Percentiles rank a stretch among this genome's conserved stretches.
Conservation (phyloP, 2,113 vertebrate genomes). For the Eidolon helvum region DNA sequence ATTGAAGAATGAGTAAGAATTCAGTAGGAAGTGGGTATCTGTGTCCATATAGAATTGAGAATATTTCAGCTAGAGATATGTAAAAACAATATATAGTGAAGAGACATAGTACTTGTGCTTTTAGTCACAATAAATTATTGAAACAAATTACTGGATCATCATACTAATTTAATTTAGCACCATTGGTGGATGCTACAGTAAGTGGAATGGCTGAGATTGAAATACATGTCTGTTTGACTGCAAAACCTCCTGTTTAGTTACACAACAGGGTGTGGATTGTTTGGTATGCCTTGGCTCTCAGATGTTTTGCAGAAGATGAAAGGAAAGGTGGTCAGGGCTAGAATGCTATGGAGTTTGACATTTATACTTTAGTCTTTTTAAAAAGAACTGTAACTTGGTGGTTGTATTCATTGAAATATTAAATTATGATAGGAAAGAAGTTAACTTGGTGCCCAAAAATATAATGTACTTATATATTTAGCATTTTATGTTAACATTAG, state of each 20-base stretch:
- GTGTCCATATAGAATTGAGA: neutral
- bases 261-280: neutral
- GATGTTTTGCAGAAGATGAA: neutral
- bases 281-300: neutral
- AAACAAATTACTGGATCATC: neutral
- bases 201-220: neutral
- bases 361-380: neutral
- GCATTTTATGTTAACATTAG: neutral
- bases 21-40: neutral
- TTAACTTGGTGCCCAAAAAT: neutral
- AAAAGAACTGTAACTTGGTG: neutral
- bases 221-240: neutral
- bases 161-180: neutral
- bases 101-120: neutral
- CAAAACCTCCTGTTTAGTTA: neutral
- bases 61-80: neutral
- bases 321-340: neutral
- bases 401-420: neutral
- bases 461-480: neutral
- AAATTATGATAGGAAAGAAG: neutral
- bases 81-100: neutral
- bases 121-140: neutral
- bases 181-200: neutral
- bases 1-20: neutral
- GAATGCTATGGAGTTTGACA: neutral